phyloP scores from a whole-genome alignment of 2,113 vertebrate genomes.

The Pollimyrus isidori region DNA sequence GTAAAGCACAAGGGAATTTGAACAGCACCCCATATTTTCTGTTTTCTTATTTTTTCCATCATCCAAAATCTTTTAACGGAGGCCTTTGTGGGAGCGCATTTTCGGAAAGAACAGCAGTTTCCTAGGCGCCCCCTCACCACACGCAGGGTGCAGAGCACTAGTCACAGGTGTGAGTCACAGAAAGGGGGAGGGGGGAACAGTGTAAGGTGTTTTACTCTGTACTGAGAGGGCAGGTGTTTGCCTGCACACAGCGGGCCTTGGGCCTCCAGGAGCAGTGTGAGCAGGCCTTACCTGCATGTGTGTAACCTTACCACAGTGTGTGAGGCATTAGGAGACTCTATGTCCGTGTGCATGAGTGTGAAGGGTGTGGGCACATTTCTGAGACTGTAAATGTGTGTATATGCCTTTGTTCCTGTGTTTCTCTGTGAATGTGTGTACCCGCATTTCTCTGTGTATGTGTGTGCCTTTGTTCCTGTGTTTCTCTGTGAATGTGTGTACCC shows the following conservation, averaged over 20 bases:
- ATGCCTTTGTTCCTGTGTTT: constrained; percentile 11
- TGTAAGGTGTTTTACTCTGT: neutral
- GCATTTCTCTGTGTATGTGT: neutral
- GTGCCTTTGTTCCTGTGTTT: too few relatives aligned
- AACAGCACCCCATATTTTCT: neutral
- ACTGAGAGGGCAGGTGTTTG: constrained; percentile 6
- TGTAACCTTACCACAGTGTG: neutral
- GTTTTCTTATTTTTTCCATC: neutral
- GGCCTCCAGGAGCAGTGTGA: neutral
- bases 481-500: too few relatives aligned
- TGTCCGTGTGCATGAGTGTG: neutral
- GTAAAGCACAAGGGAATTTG: neutral
- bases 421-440: constrained; percentile 12
- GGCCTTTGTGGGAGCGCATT: neutral
- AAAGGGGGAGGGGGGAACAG: neutral
- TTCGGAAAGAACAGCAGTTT: neutral
- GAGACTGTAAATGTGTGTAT: constrained; percentile 5
- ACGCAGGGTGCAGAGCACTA: neutral
- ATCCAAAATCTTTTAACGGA: neutral
- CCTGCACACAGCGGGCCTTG: neutral
- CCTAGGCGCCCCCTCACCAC: neutral
- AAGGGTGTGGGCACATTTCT: neutral
- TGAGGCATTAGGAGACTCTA: neutral
- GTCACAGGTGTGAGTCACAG: constrained; percentile 1
- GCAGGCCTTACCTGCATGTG: neutral